Evolutionary conservation across 2,888 invertebrate genomes (phyloP).

Genomic region (Noctua janthina): DNA sequence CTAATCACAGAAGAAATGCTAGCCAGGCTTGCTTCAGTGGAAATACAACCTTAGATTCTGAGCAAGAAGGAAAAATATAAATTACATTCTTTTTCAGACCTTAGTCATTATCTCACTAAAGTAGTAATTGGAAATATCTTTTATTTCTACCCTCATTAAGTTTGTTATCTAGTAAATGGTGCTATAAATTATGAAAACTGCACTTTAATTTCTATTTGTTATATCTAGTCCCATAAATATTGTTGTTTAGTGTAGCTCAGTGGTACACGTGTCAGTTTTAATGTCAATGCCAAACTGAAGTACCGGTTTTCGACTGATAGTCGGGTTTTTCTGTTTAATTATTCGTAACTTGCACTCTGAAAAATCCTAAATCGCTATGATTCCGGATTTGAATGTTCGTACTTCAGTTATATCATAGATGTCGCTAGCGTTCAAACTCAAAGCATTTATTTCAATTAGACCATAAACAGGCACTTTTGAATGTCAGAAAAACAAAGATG

Average conservation of each 20-base stretch:
- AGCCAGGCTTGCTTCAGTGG: too few species aligned
- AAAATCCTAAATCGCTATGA: too few species aligned
- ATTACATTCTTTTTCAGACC: background rate
- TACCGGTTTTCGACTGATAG: background rate
- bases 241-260: conserved; percentile 5
- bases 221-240: conserved; percentile 2
- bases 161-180: background rate
- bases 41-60: too few species aligned
- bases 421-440: too few species aligned
- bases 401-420: too few species aligned
- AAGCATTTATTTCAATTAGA: too few species aligned
- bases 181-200: conserved; percentile 1
- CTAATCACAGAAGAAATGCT: background rate
- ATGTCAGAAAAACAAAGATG: too few species aligned
- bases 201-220: background rate
- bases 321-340: background rate
- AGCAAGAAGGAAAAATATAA: background rate
- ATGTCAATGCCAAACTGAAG: conserved; percentile 9
- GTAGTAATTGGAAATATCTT: background rate
- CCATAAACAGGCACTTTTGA: too few species aligned
- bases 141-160: background rate
- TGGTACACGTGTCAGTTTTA: conserved; percentile 6
- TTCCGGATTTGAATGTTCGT: too few species aligned
- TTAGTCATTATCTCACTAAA: background rate
- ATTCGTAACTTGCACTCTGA: too few species aligned